phyloP scores from a whole-genome alignment of 1,140 invertebrate species.

The Platorchestia sp. region DNA sequence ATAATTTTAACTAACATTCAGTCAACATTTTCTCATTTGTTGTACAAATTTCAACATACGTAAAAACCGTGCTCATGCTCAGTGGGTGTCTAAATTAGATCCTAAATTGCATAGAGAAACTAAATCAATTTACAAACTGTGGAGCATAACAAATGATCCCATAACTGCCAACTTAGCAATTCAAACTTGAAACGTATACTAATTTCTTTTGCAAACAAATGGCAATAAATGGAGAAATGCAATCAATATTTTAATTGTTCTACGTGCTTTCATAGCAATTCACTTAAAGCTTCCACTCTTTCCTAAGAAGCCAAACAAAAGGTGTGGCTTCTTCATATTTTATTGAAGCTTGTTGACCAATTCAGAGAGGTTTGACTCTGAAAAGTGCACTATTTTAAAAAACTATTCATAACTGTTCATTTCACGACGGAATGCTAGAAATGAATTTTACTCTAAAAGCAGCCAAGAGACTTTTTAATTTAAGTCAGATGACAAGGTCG shows the following conservation, averaged over 20 bases:
- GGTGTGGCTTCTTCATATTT: no score
- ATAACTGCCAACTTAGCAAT: background rate
- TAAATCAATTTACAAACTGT: background rate
- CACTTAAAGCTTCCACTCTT: background rate
- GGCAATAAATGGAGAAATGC: no score
- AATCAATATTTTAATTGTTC: background rate
- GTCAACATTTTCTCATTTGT: no score
- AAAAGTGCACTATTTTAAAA: background rate
- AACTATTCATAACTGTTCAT: background rate
- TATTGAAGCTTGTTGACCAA: background rate
- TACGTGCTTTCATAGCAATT: background rate
- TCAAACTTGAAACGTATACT: background rate
- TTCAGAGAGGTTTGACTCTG: no score
- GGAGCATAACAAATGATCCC: background rate
- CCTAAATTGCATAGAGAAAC: no score
- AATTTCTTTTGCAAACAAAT: background rate
- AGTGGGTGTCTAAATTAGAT: no score
- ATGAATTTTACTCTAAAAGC: background rate
- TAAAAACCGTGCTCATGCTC: no score
- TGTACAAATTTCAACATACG: no score
- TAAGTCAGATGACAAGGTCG: background rate
- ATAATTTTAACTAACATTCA: no score
- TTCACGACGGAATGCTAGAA: background rate
- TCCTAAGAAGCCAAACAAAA: no score
- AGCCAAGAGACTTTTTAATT: background rate